These are phyloP conservation scores for Chymomyza fuscimana DNA, from an alignment of 2,888 invertebrate species.

Conservation along the genomic window DNA sequence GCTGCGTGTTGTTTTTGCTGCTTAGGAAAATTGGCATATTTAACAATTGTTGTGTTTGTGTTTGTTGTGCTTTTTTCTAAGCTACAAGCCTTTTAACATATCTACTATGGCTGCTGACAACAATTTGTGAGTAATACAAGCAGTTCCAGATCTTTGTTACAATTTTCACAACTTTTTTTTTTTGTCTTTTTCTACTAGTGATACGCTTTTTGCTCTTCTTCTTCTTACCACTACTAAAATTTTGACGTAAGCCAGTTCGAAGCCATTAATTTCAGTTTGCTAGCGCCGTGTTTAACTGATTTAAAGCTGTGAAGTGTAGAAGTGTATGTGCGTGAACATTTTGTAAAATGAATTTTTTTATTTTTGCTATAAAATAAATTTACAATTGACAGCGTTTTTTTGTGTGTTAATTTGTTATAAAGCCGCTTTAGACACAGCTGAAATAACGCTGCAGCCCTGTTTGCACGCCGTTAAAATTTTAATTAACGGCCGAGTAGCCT, in stretches of 20 bases:
- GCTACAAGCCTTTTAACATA: not conserved
- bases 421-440: not conserved
- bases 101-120: not conserved
- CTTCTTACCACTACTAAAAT: conserved; percentile 7
- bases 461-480: not conserved
- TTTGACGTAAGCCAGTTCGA: not conserved
- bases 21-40: not conserved
- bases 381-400: not conserved
- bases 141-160: not conserved
- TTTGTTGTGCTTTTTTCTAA: not conserved
- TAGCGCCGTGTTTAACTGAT: not conserved
- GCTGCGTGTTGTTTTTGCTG: conserved; percentile 4
- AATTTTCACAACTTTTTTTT: conserved; percentile 2
- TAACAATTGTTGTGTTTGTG: not conserved
- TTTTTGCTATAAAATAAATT: not conserved
- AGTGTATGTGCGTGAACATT: not conserved
- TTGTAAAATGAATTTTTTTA: not conserved
- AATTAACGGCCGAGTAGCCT: not conserved
- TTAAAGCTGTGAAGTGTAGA: not conserved
- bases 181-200: not conserved
- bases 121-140: not conserved
- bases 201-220: conserved; percentile 7
- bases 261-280: not conserved
- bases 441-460: not conserved
- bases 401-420: not conserved